Percentiles rank a stretch among this genome's conserved stretches.
phyloP scores from a whole-genome alignment of 2,113 vertebrate species.

The Corythaixoides concolor region DNA sequence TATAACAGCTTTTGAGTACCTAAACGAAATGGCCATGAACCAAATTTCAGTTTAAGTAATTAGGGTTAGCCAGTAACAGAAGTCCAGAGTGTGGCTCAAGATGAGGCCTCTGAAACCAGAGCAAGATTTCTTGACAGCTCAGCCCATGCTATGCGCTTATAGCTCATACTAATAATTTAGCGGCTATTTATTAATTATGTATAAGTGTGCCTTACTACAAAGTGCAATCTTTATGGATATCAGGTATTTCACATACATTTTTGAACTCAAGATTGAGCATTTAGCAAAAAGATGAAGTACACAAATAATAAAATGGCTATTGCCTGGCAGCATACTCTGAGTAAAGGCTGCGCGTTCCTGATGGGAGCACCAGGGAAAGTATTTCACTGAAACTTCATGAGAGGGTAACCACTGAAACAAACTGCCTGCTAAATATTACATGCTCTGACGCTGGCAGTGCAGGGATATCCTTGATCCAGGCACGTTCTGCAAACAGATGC shows the following conservation, averaged over 20 bases:
- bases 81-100: background rate
- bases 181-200: background rate
- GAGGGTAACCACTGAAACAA: background rate
- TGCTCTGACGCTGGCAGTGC: background rate
- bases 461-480: background rate
- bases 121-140: background rate
- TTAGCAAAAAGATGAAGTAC: background rate
- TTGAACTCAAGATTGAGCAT: background rate
- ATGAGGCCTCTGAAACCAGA: background rate
- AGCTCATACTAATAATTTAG: background rate
- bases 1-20: background rate
- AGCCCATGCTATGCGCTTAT: background rate
- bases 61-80: background rate
- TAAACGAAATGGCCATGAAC: background rate
- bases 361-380: accelerated
- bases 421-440: background rate
- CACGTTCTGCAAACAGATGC: accelerated
- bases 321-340: background rate
- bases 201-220: background rate
- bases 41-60: background rate
- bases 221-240: background rate
- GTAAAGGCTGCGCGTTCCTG: accelerated
- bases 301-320: background rate
- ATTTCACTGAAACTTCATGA: background rate
- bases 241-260: background rate